These are phyloP conservation scores for Drosophila mettleri DNA, from an alignment of 2,888 invertebrate genomes.

Conservation along the genomic window DNA sequence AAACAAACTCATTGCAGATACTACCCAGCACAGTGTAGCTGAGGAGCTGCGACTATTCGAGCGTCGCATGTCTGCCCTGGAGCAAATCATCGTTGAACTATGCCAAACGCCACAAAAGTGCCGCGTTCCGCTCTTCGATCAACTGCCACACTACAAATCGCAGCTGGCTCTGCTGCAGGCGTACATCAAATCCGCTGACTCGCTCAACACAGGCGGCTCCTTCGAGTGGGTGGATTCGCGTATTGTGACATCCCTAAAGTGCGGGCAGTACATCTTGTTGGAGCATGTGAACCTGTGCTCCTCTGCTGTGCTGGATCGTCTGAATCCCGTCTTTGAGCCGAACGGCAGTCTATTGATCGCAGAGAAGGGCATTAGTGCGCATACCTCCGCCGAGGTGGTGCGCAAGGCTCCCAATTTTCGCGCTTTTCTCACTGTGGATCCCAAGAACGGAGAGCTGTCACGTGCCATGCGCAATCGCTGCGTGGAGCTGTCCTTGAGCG, in stretches of 20 bases:
- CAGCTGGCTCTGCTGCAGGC: constrained; percentile 64
- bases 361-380: constrained; percentile 93
- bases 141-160: constrained; percentile 35
- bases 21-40: constrained; percentile 60
- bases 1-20: constrained; percentile 54
- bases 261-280: constrained; percentile 93
- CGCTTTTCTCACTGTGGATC: constrained; percentile 97
- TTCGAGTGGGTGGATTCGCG: constrained; percentile 97
- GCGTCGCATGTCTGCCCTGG: constrained; percentile 72
- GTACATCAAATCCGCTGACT: constrained; percentile 85
- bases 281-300: constrained; percentile 98
- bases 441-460: constrained; percentile 97
- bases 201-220: constrained; percentile 93
- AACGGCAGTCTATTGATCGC: constrained; percentile 95
- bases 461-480: constrained; percentile 99
- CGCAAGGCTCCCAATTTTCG: constrained; percentile 96
- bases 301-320: constrained; percentile 97
- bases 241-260: constrained; percentile 92
- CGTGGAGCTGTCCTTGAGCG: constrained; percentile 90
- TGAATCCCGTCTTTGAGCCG: constrained; percentile 97
- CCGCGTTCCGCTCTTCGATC: constrained; percentile 24
- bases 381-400: constrained; percentile 90
- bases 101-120: constrained; percentile 43
- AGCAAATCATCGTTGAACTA: constrained; percentile 63
- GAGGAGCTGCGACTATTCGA: constrained; percentile 81